Base-by-base conservation (phyloP, 2,888 invertebrate species). In the Habrosyne pyritoides region DNA sequence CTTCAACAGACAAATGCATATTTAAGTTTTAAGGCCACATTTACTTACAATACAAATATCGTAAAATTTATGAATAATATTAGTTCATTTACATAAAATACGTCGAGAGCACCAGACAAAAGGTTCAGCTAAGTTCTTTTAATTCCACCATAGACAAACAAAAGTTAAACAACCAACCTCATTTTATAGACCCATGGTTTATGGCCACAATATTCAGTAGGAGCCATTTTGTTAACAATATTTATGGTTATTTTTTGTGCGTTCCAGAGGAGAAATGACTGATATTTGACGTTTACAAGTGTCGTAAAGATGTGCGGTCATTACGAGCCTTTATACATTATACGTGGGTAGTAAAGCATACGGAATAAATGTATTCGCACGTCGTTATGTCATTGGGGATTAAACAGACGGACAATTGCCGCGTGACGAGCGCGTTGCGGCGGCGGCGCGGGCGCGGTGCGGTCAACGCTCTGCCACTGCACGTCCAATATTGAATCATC, bases 161-260 rank as follows among this genome's bases (percentile, higher is more conserved):
- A 88, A 87, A 88, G 81, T 84, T 84, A 84, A 86, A 88, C 85
- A 86, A 87, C 86, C 81, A 79, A 86, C 87, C 86, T 87, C 85
- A 84, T 80, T 90, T 89, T 89, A 90, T 89, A 85, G 84, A 84
- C 82, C 83, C 78, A 69, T 72, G 50, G 81, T 91, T 90, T 89
- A 90, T 87, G 82, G 81, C 84, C 79, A 79, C 86, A 86, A 88
- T 89, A 89, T 90, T 89, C 90, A 89, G 91, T 90, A 91, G 91
- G 88, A 87, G 83, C 81, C 83, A 84, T 88, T 89, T 86, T 88
- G 90, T 91, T 90, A 86, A 83, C 78, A 83, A 87, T 87, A 91
- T 91, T 91, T 91, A 91, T 88, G 89, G 81, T 81, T 30, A 71
- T 86, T 88, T 89, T 89, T 90, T 89, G 86, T 88, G 73, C 59